Conservation (phyloP, 2,888 invertebrate genomes). For the Sinelater perroti region DNA sequence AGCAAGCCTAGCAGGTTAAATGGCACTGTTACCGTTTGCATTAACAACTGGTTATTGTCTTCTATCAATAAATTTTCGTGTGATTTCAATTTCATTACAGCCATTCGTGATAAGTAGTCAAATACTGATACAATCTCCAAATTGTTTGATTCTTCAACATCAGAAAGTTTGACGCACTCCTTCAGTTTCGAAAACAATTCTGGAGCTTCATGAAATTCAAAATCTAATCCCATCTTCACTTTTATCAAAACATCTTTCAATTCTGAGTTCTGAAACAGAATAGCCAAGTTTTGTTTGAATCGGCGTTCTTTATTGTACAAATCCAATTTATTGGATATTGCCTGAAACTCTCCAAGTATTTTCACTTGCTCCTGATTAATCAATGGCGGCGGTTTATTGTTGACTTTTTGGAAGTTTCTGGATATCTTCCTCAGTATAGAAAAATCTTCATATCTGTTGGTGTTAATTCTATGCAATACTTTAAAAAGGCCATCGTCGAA, state of each 20-base stretch:
- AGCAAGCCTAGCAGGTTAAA: constrained; percentile 47
- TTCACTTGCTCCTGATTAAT: constrained; percentile 48
- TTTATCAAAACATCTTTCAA: constrained; percentile 41
- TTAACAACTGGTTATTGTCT: constrained; percentile 8
- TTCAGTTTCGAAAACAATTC: constrained; percentile 41
- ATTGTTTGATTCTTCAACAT: constrained; percentile 27
- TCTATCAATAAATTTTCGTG: constrained; percentile 3
- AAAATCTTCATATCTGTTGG: constrained; percentile 50
- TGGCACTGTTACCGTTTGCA: constrained; percentile 46
- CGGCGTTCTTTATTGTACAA: constrained; percentile 42
- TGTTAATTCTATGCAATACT: constrained; percentile 49
- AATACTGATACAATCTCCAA: constrained; percentile 48
- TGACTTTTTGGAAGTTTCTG: constrained; percentile 52
- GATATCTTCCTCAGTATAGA: constrained; percentile 52
- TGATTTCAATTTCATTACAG: constrained; percentile 30
- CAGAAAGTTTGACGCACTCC: constrained; percentile 29
- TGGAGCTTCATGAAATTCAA: constrained; percentile 43
- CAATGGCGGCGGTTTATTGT: constrained; percentile 51
- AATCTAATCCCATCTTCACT: constrained; percentile 44
- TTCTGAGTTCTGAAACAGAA: constrained; percentile 29
- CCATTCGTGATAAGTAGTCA: constrained; percentile 49
- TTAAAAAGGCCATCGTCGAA: constrained; percentile 36
- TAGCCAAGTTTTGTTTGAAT: constrained; percentile 36
- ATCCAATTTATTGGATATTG: constrained; percentile 44
- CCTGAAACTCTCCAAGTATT: constrained; percentile 41